Base-by-base conservation (phyloP, 2,113 vertebrate genomes). In the Talpa occidentalis region DNA sequence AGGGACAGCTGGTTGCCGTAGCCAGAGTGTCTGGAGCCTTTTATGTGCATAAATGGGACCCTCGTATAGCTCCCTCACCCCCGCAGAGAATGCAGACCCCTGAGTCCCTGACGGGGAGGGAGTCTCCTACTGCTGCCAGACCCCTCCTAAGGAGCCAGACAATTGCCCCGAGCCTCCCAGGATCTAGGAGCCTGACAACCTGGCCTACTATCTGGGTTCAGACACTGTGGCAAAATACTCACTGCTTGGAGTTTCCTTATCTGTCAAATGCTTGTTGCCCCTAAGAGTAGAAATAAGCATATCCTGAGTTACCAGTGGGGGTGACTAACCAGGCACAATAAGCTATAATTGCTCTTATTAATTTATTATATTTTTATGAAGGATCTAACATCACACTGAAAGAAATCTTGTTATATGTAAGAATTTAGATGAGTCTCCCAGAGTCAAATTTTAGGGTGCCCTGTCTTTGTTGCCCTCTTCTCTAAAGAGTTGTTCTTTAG, bases 361-460 rank as follows among this genome's bases (percentile, higher is more conserved):
- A 42, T 92, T 66, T 60, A 94, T 91, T 92, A 21, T n/a, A 66
- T 62, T 69, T 94, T 42, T 60, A 42, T 52, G 47, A 83, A 94
- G n/a, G 16, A 28, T 78, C 72, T 62, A 78, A 78, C 56, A 64
- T 17, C n/a, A 37, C n/a, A 22, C 5, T 81, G 60, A 32, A 78
- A 66, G 28, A 77, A 76, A 69, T 80, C 14, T 26, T 32, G 35
- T 30, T 49, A 30, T 44, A 54, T 24, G 24, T 70, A 44, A 49
- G 40, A 87, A 83, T 35, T 35, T 82, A 69, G 79, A 59, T 42
- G 54, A 60, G 64, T 69, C 10, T 92, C 44, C 64, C 52, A 66
- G 19, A n/a, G 59, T 76, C 59, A 69, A 52, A 24, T 52, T 76
- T 82, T 12, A 40, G 47, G 42, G 54, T 60, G 44, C 44, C 32